These are phyloP conservation scores for Eupeodes latifasciatus DNA, from an alignment of 2,888 invertebrate genomes.

Conservation along the genomic window DNA sequence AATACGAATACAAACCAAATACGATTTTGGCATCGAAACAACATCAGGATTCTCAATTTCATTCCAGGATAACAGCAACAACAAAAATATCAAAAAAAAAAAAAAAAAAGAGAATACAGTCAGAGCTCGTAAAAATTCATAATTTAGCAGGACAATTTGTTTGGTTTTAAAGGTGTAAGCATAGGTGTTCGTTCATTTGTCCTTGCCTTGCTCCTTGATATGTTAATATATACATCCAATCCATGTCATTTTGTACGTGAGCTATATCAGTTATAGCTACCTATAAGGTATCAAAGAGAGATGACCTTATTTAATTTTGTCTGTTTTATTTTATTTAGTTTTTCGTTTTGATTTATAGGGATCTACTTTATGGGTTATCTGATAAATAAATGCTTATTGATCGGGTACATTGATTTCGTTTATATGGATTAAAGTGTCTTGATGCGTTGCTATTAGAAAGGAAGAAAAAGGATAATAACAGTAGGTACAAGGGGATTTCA, in stretches of 20 bases:
- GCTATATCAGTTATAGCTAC: neutral
- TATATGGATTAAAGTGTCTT: conserved; percentile 64
- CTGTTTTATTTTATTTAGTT: neutral
- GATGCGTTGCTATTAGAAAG: conserved; percentile 41
- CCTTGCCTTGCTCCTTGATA: neutral
- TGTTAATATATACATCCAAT: conserved; percentile 31
- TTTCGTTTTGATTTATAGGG: neutral
- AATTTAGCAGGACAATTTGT: conserved; percentile 66
- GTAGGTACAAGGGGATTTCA: conserved; percentile 5
- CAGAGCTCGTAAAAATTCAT: conserved; percentile 72
- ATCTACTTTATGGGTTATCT: neutral
- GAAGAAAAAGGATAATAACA: neutral
- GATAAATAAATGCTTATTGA: conserved; percentile 59
- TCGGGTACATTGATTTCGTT: conserved; percentile 71
- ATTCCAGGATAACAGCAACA: neutral
- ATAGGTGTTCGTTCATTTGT: conserved; percentile 16
- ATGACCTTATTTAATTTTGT: conserved; percentile 31
- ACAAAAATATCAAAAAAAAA: neutral
- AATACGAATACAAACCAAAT: conserved; percentile 11
- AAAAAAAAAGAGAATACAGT: conserved; percentile 20
- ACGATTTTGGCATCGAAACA: conserved; percentile 28
- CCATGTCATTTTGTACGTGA: conserved; percentile 53
- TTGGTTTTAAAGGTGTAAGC: conserved; percentile 19
- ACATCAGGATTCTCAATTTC: conserved; percentile 8
- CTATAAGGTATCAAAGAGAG: neutral